These are phyloP conservation scores for Mamestra configurata DNA, from an alignment of 1,140 invertebrate genomes.

Conservation along the genomic window DNA sequence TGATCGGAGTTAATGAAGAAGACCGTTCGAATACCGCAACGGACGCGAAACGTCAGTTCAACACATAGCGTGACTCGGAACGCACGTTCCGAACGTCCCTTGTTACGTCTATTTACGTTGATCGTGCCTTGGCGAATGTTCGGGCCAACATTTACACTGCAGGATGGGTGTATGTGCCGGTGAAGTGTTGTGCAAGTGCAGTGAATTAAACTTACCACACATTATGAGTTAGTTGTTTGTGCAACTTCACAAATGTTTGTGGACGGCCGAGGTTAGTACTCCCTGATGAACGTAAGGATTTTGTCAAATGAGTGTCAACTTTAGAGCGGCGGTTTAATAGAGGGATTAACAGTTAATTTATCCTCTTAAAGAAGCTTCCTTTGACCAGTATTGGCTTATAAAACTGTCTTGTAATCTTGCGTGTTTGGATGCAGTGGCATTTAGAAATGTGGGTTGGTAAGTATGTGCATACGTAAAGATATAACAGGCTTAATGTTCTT, in stretches of 20 bases:
- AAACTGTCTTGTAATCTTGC: conserved; percentile 38
- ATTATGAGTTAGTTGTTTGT: conserved; percentile 71
- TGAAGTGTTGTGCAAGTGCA: conserved; percentile 72
- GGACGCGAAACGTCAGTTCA: conserved; percentile 71
- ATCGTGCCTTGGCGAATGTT: conserved; percentile 66
- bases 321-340: conserved; percentile 25
- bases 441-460: conserved; percentile 52
- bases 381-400: conserved; percentile 15
- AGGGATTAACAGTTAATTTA: conserved; percentile 49
- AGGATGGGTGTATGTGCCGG: conserved; percentile 69
- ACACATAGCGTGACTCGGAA: conserved; percentile 71
- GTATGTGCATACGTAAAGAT: conserved; percentile 37
- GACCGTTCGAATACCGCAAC: conserved; percentile 63
- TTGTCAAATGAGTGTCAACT: conserved; percentile 41
- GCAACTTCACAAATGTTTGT: conserved; percentile 77
- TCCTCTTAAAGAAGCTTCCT: conserved; percentile 37
- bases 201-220: conserved; percentile 68
- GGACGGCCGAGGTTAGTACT: conserved; percentile 78
- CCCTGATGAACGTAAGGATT: conserved; percentile 29
- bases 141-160: conserved; percentile 69
- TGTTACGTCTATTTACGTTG: conserved; percentile 72
- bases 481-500: conserved; percentile 18
- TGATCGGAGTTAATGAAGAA: conserved; percentile 69
- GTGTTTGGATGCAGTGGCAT: conserved; percentile 51
- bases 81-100: conserved; percentile 73